Percentiles rank a stretch among this genome's conserved stretches.
Evolutionary conservation across 2,797 vertebrate genomes (phyloP).

Genomic region (Bradypus variegatus): DNA sequence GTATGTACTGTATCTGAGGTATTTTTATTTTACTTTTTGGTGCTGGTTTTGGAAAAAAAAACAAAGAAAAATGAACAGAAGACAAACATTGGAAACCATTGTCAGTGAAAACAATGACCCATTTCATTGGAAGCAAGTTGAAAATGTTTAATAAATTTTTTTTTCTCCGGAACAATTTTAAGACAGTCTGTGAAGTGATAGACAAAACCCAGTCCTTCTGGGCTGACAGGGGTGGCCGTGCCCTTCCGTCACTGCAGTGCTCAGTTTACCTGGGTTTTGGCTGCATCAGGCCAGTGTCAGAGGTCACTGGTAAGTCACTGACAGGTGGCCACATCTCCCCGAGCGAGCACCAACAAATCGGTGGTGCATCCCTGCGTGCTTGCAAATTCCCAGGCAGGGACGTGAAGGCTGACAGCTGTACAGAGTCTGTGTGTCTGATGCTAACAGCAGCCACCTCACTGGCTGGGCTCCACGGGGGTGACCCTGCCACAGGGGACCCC

Average conservation of each 20-base stretch:
- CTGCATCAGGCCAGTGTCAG: neutral
- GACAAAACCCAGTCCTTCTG: conserved; percentile 35
- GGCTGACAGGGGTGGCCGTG: neutral
- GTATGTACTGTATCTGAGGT: conserved; percentile 75
- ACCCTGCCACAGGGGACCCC: too few relatives aligned
- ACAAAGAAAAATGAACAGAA: conserved; percentile 44
- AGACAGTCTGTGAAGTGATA: conserved; percentile 66
- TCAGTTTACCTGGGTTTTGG: conserved; percentile 39
- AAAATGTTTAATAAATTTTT: conserved; percentile 74
- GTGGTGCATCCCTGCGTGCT: neutral
- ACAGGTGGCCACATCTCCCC: neutral
- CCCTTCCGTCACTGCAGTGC: conserved; percentile 2
- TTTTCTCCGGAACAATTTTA: conserved; percentile 70
- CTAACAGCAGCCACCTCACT: neutral
- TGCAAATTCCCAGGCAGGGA: conserved; percentile 48
- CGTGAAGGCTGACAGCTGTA: conserved; percentile 21
- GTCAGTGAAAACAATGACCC: conserved; percentile 64
- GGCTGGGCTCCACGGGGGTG: neutral
- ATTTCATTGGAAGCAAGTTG: conserved; percentile 67
- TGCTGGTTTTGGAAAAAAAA: conserved; percentile 71
- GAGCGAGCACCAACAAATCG: conserved; percentile 17
- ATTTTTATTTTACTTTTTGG: conserved; percentile 70
- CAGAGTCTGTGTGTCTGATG: conserved; percentile 27
- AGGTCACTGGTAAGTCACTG: conserved; percentile 46
- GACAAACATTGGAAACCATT: conserved; percentile 64